Evolutionary conservation across 2,888 invertebrate genomes (phyloP).

Genomic region (Andrena hattorfiana): DNA sequence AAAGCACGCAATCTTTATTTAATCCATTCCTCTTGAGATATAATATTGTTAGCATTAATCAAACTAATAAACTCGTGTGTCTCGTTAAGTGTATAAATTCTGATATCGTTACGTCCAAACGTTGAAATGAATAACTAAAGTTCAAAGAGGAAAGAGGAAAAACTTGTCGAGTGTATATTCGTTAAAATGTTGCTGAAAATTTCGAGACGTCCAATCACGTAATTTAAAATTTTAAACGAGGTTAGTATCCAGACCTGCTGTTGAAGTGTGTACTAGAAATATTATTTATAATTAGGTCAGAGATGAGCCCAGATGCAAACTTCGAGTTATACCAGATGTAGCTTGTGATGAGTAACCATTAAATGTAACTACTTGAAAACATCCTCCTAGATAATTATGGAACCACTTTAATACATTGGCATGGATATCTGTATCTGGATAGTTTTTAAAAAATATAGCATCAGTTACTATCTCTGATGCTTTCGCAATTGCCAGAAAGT

Average conservation of each 20-base stretch:
- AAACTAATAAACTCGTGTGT: no score
- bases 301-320: slow-evolving; percentile 4
- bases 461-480: background rate
- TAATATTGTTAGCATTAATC: background rate
- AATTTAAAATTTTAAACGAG: background rate
- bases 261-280: background rate
- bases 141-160: no score
- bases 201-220: background rate
- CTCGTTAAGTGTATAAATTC: no score
- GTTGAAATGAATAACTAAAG: no score
- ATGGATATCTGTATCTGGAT: background rate
- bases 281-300: slow-evolving; percentile 7
- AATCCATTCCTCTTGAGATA: background rate
- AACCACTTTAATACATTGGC: slow-evolving; percentile 4
- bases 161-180: background rate
- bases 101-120: no score
- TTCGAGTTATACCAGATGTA: slow-evolving; percentile 14
- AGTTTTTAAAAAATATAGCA: background rate
- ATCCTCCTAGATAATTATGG: slow-evolving; percentile 16
- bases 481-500: background rate
- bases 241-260: background rate
- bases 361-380: slow-evolving; percentile 20
- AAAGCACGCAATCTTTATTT: background rate
- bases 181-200: background rate
- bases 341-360: slow-evolving; percentile 2